Percentiles rank a stretch among this genome's conserved stretches.
Conservation (phyloP, 2,797 vertebrate species). For the Sebastes steindachneri region DNA sequence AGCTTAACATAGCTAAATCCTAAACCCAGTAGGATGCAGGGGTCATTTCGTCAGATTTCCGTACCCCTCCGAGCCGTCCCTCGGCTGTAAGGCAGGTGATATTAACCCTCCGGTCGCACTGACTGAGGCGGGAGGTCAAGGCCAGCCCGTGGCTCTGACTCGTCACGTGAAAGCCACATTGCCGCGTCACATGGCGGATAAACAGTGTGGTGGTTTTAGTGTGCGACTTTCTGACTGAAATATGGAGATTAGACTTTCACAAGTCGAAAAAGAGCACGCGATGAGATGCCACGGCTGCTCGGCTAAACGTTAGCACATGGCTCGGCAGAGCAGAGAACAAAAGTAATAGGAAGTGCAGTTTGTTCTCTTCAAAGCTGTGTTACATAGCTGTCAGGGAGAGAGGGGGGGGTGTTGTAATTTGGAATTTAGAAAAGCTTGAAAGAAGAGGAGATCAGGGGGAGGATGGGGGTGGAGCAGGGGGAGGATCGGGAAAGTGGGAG, state of each 20-base stretch:
- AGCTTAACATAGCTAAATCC: conserved; percentile 43
- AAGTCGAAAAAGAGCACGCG: neutral
- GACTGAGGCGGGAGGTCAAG: conserved; percentile 7
- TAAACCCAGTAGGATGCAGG: neutral
- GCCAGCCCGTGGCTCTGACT: conserved; percentile 6
- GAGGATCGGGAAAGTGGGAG: conserved; percentile 62
- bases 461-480: conserved; percentile 73
- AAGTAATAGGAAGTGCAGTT: neutral
- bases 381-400: neutral
- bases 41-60: conserved; percentile 19
- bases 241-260: conserved; percentile 11
- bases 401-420: neutral
- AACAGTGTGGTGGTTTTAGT: neutral
- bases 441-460: neutral
- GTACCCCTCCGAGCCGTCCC: conserved; percentile 45
- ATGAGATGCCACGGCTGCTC: neutral
- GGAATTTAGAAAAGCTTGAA: neutral
- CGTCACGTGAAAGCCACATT: conserved; percentile 55
- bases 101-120: neutral
- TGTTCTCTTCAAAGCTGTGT: neutral
- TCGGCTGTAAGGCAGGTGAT: neutral
- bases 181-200: conserved; percentile 49
- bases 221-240: neutral
- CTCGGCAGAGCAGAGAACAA: neutral
- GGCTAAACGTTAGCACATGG: conserved; percentile 30